These are phyloP conservation scores for Caenorhabditis plicata DNA, from an alignment of 2,888 invertebrate genomes.

Conservation along the genomic window DNA sequence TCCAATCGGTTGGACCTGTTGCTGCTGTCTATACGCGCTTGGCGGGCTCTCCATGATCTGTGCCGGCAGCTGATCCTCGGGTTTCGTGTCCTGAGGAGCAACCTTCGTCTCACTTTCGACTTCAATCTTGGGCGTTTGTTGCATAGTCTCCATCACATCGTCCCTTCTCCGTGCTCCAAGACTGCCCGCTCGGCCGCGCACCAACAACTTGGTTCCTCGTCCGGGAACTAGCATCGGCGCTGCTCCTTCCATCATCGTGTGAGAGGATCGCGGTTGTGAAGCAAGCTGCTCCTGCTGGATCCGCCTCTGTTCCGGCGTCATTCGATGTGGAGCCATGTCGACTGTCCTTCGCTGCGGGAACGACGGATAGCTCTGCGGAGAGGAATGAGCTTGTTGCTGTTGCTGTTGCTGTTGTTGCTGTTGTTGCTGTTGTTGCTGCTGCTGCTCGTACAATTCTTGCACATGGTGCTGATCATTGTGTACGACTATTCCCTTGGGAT, in stretches of 20 bases:
- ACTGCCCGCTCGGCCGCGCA: background rate
- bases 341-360: background rate
- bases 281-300: conserved; percentile 5
- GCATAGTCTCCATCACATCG: too few species aligned
- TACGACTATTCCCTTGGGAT: too few species aligned
- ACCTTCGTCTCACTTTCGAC: too few species aligned
- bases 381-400: background rate
- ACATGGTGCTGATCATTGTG: too few species aligned
- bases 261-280: background rate
- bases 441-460: conserved; percentile 1
- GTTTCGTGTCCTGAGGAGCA: too few species aligned
- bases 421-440: background rate
- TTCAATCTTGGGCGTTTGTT: too few species aligned
- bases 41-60: too few species aligned
- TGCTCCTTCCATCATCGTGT: background rate
- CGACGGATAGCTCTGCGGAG: too few species aligned
- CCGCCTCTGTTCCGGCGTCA: conserved; percentile 15
- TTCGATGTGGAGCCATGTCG: conserved; percentile 21
- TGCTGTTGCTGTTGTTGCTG: conserved; percentile 1
- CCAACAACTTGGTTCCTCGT: background rate
- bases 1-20: too few species aligned
- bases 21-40: too few species aligned
- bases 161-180: background rate
- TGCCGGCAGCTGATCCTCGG: too few species aligned
- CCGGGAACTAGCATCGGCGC: background rate